These are phyloP conservation scores for Spilogale gracilis DNA, from an alignment of 2,113 vertebrate species.

Conservation along the genomic window DNA sequence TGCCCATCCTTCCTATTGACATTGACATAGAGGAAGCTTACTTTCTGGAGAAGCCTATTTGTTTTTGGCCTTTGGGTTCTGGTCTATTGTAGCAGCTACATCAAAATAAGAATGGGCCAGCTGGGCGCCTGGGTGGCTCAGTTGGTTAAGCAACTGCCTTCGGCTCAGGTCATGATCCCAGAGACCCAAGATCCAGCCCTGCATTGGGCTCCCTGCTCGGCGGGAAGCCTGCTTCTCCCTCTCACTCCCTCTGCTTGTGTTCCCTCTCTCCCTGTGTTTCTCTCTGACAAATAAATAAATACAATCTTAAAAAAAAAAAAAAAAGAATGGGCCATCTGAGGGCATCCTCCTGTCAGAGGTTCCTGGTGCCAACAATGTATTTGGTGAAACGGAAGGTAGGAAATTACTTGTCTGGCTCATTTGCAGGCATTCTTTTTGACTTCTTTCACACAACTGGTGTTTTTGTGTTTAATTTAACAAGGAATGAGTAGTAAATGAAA, in stretches of 20 bases:
- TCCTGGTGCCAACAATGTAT: slow-evolving; percentile 82
- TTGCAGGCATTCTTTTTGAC: slow-evolving; percentile 88
- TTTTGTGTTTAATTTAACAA: slow-evolving; percentile 99
- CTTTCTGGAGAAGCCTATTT: slow-evolving; percentile 13
- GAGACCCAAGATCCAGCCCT: too few species aligned
- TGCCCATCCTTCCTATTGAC: neutral
- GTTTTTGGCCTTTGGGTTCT: neutral
- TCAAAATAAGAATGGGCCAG: slow-evolving; percentile 67
- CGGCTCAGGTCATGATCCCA: too few species aligned
- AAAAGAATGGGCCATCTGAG: slow-evolving; percentile 70
- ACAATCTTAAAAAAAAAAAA: neutral
- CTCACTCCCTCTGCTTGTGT: too few species aligned
- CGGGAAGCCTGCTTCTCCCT: too few species aligned
- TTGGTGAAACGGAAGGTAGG: slow-evolving; percentile 84
- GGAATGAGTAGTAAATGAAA: slow-evolving; percentile 98
- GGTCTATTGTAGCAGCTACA: neutral
- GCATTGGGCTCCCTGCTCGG: too few species aligned
- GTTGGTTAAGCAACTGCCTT: too few species aligned
- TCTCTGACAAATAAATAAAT: too few species aligned
- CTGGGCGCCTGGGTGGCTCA: neutral
- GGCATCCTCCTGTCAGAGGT: slow-evolving; percentile 74
- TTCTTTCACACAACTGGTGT: slow-evolving; percentile 94
- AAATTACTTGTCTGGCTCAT: slow-evolving; percentile 87
- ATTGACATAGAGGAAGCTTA: neutral
- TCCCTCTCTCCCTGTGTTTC: too few species aligned